phyloP scores from a whole-genome alignment of 2,797 vertebrate genomes.

The Amblyraja radiata region DNA sequence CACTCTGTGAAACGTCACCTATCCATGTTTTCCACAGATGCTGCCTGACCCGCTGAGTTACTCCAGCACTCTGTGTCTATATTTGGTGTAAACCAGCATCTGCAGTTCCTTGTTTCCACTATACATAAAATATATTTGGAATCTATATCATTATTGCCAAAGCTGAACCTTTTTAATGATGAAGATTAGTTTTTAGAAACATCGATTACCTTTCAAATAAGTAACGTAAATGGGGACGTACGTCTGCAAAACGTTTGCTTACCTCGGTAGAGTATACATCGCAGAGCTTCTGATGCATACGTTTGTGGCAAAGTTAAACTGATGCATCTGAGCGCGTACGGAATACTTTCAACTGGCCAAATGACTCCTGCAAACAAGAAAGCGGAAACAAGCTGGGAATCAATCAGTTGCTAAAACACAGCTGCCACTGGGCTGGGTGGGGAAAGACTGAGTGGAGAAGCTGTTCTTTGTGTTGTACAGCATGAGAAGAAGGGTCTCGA shows the following conservation, averaged over 20 bases:
- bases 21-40: no score
- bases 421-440: neutral
- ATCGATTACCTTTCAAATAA: neutral
- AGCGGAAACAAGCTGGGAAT: neutral
- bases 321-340: constrained; percentile 64
- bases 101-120: no score
- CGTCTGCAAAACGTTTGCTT: constrained; percentile 41
- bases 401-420: neutral
- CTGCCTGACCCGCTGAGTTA: no score
- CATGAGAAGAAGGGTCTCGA: no score
- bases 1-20: no score
- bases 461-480: neutral
- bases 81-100: no score
- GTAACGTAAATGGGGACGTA: neutral
- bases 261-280: constrained; percentile 72
- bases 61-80: no score
- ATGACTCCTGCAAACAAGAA: constrained; percentile 57
- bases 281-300: constrained; percentile 64
- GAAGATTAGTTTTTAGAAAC: neutral
- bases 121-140: no score
- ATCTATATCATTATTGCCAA: neutral
- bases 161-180: neutral
- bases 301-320: constrained; percentile 68
- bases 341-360: constrained; percentile 71
- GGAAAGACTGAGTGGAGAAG: neutral